These are phyloP conservation scores for Gymnodraco acuticeps DNA, from an alignment of 2,797 vertebrate genomes.

Conservation along the genomic window DNA sequence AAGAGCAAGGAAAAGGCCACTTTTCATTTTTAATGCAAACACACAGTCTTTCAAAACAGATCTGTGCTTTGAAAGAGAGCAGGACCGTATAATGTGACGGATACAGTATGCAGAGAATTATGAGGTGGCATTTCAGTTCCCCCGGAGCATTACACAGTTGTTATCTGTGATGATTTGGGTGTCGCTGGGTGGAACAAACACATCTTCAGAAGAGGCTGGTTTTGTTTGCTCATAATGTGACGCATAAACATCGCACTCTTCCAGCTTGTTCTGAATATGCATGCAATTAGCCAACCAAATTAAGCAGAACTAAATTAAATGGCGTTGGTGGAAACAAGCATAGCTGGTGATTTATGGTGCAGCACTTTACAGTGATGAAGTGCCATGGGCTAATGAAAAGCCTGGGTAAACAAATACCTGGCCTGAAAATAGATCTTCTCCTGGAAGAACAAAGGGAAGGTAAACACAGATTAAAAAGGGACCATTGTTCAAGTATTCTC, in stretches of 20 bases:
- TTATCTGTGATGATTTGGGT: slow-evolving; percentile 68
- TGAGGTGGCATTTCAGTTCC: slow-evolving; percentile 66
- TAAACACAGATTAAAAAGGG: slow-evolving; percentile 17
- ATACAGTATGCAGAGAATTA: slow-evolving; percentile 44
- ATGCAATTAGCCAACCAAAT: slow-evolving; percentile 80
- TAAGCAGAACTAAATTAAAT: slow-evolving; percentile 81
- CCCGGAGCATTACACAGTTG: slow-evolving; percentile 49
- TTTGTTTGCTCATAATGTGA: slow-evolving; percentile 60
- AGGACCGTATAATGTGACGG: slow-evolving; percentile 50
- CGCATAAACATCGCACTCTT: slow-evolving; percentile 69
- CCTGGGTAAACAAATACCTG: slow-evolving; percentile 74
- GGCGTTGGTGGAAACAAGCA: slow-evolving; percentile 69
- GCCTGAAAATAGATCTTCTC: slow-evolving; percentile 48
- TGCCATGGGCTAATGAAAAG: slow-evolving; percentile 70
- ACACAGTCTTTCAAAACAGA: slow-evolving; percentile 41
- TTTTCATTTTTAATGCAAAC: slow-evolving; percentile 41
- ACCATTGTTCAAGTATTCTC: slow-evolving; percentile 27
- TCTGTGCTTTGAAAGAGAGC: slow-evolving; percentile 48
- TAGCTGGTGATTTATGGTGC: slow-evolving; percentile 73
- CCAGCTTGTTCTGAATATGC: slow-evolving; percentile 79
- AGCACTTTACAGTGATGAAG: slow-evolving; percentile 67
- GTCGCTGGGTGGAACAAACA: slow-evolving; percentile 43
- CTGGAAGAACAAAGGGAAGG: slow-evolving; percentile 51
- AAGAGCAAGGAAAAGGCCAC: slow-evolving; percentile 24
- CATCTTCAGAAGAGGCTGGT: slow-evolving; percentile 44